phyloP scores from a whole-genome alignment of 1,140 invertebrate genomes.

The Neotoxoptera formosana region DNA sequence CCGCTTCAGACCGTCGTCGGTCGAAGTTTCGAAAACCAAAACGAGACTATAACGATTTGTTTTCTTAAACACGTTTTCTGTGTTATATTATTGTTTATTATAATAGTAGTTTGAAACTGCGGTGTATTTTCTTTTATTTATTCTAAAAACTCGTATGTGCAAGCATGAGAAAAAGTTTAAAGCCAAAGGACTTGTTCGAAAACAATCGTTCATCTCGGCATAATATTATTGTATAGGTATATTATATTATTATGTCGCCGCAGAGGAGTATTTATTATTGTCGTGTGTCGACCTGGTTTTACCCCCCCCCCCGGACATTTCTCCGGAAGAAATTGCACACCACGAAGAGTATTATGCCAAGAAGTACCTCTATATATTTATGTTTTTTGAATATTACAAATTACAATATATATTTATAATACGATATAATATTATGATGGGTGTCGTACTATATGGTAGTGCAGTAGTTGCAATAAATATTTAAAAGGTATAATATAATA shows the following conservation, averaged over 20 bases:
- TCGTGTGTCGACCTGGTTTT: too few species aligned
- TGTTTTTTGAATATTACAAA: background rate
- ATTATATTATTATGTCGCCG: background rate
- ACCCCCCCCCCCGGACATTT: too few species aligned
- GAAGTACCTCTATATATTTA: too few species aligned
- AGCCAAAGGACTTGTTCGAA: background rate
- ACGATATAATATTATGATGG: background rate
- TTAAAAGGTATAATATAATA: background rate
- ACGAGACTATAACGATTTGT: background rate
- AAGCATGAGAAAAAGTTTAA: background rate
- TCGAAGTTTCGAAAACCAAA: background rate
- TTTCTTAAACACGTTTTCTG: background rate
- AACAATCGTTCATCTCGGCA: background rate
- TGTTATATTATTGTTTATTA: background rate
- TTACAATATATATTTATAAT: background rate
- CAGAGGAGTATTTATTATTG: too few species aligned
- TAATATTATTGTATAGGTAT: background rate
- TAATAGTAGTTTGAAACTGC: background rate
- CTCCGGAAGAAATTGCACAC: background rate
- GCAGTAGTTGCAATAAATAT: background rate
- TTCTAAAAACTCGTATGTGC: background rate
- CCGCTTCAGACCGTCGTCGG: background rate
- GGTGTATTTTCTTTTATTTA: background rate
- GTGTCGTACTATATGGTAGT: background rate
- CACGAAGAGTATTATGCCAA: too few species aligned